Base-by-base conservation (phyloP, 2,797 vertebrate genomes). In the Agapornis canus region DNA sequence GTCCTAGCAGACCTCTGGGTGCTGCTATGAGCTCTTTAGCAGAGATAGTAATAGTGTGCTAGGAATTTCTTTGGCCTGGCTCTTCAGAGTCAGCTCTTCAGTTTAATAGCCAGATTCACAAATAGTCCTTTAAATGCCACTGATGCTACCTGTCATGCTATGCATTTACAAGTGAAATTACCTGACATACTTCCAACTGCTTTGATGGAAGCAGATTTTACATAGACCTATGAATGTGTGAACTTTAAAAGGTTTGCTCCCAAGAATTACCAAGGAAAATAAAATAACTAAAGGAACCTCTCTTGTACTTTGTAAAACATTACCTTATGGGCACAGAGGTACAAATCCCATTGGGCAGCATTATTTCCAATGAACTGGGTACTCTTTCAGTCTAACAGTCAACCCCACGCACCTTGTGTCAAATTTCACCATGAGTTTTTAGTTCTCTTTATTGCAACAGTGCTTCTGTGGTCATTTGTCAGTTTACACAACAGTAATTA, bases 211-310 rank as follows among this genome's bases (percentile, higher is more conserved):
- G 6, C 40, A 78, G 82, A 51, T 78, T 91, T 94, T 63, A 81
- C 61, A 48, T 19, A 86, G 80, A 64, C 26, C 65, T 83, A 51
- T 42, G 63, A 79, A 76, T 10, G 40, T 4, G 27, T 42, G 54
- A 88, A 66, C 63, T 79, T 69, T 49, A 90, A 90, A 91, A 83
- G 29, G 8, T 78, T 88, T 84, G 40, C 47, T 20, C 76, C 42
- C 19, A 82, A 75, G 77, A 66, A 69, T 12, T 39, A 89, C 39
- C 77, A 72, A 76, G 63, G 59, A 77, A 79, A 79, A 65, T 32
- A 86, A 72, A 76, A 32, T 82, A 70, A 42, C 6, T 65, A 63
- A 72, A 75, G 8, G 11, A 81, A 42, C 10, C 12, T 52, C 40
- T 60, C 27, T 64, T 75, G 8, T 42, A 23, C 32, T 84, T 63